phyloP scores from a whole-genome alignment of 2,888 invertebrate genomes.

The Drosophila subquinaria region DNA sequence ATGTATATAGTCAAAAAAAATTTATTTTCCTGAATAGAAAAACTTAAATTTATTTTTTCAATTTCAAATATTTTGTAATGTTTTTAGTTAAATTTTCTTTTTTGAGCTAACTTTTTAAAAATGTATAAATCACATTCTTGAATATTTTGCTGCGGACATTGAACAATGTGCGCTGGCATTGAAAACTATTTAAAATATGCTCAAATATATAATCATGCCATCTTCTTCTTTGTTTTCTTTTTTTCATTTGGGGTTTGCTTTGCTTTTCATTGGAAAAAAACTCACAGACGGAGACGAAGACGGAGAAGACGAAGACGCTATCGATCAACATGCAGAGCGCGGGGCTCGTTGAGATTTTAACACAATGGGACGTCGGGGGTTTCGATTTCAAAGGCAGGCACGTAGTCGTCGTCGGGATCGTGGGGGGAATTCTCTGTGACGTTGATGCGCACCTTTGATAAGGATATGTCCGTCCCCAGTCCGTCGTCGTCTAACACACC shows the following conservation, averaged over 20 bases:
- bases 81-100: background rate
- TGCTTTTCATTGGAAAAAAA: constrained; percentile 66
- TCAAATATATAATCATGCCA: constrained; percentile 58
- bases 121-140: constrained; percentile 19
- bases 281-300: background rate
- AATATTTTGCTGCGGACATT: constrained; percentile 8
- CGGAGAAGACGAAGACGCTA: constrained; percentile 49
- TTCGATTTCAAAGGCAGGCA: constrained; percentile 79
- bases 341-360: constrained; percentile 67
- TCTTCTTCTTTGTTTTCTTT: constrained; percentile 52
- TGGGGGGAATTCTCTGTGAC: constrained; percentile 61
- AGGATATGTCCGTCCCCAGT: constrained; percentile 59
- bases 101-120: background rate
- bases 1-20: no score
- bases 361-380: constrained; percentile 73
- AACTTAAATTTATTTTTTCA: background rate
- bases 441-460: constrained; percentile 79
- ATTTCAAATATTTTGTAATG: background rate
- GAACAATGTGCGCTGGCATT: constrained; percentile 59
- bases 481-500: constrained; percentile 59
- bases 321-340: constrained; percentile 76
- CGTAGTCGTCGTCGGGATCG: constrained; percentile 68
- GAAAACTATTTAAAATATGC: constrained; percentile 76
- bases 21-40: background rate
- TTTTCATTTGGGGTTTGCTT: constrained; percentile 28